Evolutionary conservation across 1,140 invertebrate species (phyloP).

Genomic region (Asbolus verrucosus): DNA sequence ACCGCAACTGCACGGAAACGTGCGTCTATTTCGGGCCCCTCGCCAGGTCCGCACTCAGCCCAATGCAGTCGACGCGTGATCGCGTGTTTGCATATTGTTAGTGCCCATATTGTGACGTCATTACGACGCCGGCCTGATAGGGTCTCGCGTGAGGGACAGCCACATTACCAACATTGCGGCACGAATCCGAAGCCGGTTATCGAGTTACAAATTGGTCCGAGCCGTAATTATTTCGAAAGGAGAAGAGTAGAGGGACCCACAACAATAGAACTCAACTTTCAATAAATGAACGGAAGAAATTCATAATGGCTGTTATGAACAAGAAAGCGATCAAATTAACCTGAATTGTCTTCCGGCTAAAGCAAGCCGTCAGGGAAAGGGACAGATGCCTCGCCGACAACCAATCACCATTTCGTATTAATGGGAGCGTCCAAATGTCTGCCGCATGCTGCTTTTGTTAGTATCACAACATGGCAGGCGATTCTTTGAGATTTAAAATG

Average conservation of each 20-base stretch:
- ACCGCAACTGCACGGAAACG: slow-evolving; percentile 13
- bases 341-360: not conserved
- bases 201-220: slow-evolving; percentile 41
- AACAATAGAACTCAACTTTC: slow-evolving; percentile 21
- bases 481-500: too few species aligned
- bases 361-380: not conserved
- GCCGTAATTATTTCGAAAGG: slow-evolving; percentile 30
- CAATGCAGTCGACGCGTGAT: slow-evolving; percentile 5
- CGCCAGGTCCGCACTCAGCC: slow-evolving; percentile 13
- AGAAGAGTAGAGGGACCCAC: slow-evolving; percentile 1
- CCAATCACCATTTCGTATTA: too few species aligned
- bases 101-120: slow-evolving; percentile 38
- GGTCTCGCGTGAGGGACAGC: slow-evolving; percentile 29
- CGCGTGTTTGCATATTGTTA: slow-evolving; percentile 42
- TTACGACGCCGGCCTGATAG: slow-evolving; percentile 38
- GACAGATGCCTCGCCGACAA: too few species aligned
- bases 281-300: slow-evolving; percentile 22
- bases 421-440: too few species aligned
- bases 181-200: slow-evolving; percentile 36
- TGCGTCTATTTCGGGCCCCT: slow-evolving; percentile 14
- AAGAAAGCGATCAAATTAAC: not conserved
- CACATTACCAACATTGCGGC: slow-evolving; percentile 43
- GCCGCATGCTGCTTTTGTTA: too few species aligned
- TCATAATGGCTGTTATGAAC: slow-evolving; percentile 17
- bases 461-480: too few species aligned